Evolutionary conservation across 2,888 invertebrate genomes (phyloP).

Genomic region (Zygothrica quintamaculata): DNA sequence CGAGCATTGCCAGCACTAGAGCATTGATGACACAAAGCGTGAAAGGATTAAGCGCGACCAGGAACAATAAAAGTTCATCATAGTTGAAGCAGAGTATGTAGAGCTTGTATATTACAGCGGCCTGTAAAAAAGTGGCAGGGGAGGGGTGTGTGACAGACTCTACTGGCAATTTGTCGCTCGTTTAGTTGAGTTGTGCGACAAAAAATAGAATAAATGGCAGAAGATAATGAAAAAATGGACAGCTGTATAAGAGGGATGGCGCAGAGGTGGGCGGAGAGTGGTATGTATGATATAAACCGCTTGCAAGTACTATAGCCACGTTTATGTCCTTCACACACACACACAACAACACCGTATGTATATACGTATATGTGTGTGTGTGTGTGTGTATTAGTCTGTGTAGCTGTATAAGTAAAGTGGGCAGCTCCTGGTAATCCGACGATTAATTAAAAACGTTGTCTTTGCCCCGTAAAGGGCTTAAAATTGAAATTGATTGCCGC

Average conservation of each 20-base stretch:
- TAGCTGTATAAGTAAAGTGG: slow-evolving; percentile 20
- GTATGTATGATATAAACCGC: slow-evolving; percentile 58
- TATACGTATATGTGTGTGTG: too few species aligned
- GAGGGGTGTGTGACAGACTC: slow-evolving; percentile 31
- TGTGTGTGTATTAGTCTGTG: too few species aligned
- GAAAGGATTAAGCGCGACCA: slow-evolving; percentile 71
- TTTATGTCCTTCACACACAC: slow-evolving; percentile 24
- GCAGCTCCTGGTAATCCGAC: slow-evolving; percentile 75
- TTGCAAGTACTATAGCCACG: slow-evolving; percentile 38
- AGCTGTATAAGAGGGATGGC: too few species aligned
- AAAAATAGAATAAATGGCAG: slow-evolving; percentile 77
- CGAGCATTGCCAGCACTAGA: slow-evolving; percentile 22
- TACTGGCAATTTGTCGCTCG: slow-evolving; percentile 81
- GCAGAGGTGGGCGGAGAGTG: too few species aligned
- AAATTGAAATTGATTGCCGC: slow-evolving; percentile 76
- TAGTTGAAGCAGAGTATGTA: slow-evolving; percentile 18
- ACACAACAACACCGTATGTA: not conserved
- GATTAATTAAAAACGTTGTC: slow-evolving; percentile 83
- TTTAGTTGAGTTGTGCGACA: slow-evolving; percentile 79
- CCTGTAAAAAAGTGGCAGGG: too few species aligned
- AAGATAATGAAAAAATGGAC: slow-evolving; percentile 75
- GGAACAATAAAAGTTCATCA: slow-evolving; percentile 79
- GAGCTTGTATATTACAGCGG: too few species aligned
- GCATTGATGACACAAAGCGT: slow-evolving; percentile 74
- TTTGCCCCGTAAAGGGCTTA: slow-evolving; percentile 77